A percentile compares a stretch with the other conserved stretches of the same genome.
Conservation (phyloP, 2,888 invertebrate species). For the Melanostoma scalare region DNA sequence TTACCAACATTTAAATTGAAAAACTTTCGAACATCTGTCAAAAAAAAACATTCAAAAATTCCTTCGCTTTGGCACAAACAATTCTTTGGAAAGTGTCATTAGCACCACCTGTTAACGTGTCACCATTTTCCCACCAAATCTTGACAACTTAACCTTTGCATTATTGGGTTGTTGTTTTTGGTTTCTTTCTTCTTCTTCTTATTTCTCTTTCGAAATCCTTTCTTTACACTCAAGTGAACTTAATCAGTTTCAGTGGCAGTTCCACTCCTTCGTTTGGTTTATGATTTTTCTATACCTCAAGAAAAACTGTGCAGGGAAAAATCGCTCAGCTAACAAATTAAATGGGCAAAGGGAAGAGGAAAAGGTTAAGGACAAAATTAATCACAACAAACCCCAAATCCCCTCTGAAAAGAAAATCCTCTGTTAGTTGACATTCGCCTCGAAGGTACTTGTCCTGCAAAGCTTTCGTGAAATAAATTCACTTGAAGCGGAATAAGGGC, state of each 20-base stretch:
- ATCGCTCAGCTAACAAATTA: not conserved
- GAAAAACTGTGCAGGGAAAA: not conserved
- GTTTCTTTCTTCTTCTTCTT: not conserved
- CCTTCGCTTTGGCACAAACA: too few species aligned
- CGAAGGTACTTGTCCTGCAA: too few species aligned
- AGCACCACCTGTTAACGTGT: not conserved
- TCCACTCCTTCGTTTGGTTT: not conserved
- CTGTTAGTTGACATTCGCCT: too few species aligned
- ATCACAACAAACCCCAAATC: not conserved
- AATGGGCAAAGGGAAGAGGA: not conserved
- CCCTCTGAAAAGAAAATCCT: too few species aligned
- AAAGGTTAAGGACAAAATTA: not conserved
- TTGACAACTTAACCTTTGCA: too few species aligned
- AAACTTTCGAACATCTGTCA: too few species aligned
- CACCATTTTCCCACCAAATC: constrained; percentile 2
- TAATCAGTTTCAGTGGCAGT: constrained; percentile 7
- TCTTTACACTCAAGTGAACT: constrained; percentile 9
- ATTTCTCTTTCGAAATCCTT: not conserved
- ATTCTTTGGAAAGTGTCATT: not conserved
- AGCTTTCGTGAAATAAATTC: too few species aligned
- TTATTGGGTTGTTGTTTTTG: not conserved
- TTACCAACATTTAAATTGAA: too few species aligned
- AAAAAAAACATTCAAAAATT: too few species aligned
- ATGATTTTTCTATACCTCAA: not conserved
- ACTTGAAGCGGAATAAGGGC: too few species aligned